Evolutionary conservation across 2,113 vertebrate genomes (phyloP).

Genomic region (Pterocles gutturalis): DNA sequence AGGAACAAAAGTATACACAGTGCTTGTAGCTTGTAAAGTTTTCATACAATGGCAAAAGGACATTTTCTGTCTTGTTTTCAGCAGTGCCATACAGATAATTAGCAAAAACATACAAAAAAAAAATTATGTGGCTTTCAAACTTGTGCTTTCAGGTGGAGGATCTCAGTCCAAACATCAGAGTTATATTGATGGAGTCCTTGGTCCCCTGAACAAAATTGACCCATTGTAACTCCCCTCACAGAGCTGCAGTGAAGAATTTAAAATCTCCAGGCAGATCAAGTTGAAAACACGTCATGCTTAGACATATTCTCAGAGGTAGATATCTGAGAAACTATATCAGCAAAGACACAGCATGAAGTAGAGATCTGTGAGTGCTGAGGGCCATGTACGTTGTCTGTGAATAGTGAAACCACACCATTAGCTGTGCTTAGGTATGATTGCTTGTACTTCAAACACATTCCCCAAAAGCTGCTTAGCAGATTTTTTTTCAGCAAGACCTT

Average conservation of each 20-base stretch:
- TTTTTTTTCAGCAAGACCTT: neutral
- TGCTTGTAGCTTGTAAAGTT: neutral
- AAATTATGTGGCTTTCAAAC: neutral
- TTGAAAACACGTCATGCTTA: neutral
- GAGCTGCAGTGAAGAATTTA: neutral
- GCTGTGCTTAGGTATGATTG: neutral
- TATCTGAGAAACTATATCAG: neutral
- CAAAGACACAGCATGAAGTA: neutral
- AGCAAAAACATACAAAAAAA: neutral
- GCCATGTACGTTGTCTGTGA: rapidly evolving
- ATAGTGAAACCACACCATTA: neutral
- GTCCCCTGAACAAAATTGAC: neutral
- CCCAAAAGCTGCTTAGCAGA: neutral
- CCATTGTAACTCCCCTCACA: neutral
- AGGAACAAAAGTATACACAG: neutral
- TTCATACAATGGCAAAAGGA: neutral
- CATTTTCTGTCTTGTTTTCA: neutral
- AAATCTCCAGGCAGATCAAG: neutral
- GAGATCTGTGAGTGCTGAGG: neutral
- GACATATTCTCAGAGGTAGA: neutral
- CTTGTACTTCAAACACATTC: neutral
- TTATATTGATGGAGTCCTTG: neutral
- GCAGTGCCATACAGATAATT: neutral
- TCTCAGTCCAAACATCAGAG: neutral
- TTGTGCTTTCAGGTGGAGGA: neutral